Evolutionary conservation across 1,140 invertebrate genomes (phyloP).

Genomic region (Dufourea novaeangliae): DNA sequence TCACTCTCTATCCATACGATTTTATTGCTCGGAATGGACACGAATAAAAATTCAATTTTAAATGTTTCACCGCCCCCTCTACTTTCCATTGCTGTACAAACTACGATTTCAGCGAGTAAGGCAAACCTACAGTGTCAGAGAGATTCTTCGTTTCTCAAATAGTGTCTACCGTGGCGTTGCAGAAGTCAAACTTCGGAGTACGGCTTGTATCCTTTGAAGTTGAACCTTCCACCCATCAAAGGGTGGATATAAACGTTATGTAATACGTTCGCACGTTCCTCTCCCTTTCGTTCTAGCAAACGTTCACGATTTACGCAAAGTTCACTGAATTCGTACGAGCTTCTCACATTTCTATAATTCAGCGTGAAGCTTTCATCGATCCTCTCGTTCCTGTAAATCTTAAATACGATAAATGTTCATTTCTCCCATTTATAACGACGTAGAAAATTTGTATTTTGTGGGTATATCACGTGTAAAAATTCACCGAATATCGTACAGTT

Average conservation of each 20-base stretch:
- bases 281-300: background rate
- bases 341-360: background rate
- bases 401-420: too few relatives aligned
- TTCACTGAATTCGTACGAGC: background rate
- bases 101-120: background rate
- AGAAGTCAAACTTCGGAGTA: background rate
- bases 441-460: too few relatives aligned
- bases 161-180: background rate
- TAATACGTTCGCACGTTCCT: background rate
- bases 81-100: background rate
- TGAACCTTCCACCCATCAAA: background rate
- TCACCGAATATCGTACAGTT: slow-evolving; percentile 45
- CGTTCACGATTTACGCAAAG: background rate
- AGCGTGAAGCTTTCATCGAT: slow-evolving; percentile 27
- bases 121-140: background rate
- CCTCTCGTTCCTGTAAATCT: background rate
- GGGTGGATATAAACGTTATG: background rate
- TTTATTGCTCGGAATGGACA: slow-evolving; percentile 4
- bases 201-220: background rate
- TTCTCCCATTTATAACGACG: too few relatives aligned
- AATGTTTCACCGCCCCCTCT: background rate
- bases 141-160: background rate
- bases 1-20: background rate
- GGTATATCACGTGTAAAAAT: too few relatives aligned
- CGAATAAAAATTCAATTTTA: background rate